Conservation (phyloP, 2,797 vertebrate genomes). For the Odontamblyopus lacepedii region DNA sequence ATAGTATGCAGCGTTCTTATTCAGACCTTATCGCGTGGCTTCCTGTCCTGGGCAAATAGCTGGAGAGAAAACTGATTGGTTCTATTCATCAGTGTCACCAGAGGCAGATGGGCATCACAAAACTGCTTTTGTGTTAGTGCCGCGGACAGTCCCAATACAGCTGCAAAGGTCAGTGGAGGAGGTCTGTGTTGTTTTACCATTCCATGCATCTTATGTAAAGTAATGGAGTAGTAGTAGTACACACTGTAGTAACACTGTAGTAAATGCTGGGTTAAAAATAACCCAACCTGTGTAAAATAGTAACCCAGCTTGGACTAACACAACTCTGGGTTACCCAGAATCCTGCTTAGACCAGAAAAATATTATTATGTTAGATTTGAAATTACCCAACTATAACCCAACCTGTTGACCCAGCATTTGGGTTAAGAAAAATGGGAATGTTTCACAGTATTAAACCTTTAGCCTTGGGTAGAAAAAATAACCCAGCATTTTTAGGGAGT, state of each 20-base stretch:
- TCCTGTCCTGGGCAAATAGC: conserved; percentile 30
- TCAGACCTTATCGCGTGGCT: conserved; percentile 16
- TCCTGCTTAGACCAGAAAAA: no score
- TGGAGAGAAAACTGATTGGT: conserved; percentile 51
- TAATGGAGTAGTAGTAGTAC: neutral
- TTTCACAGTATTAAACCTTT: no score
- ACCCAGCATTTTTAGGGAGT: no score
- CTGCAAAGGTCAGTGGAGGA: conserved; percentile 26
- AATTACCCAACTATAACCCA: no score
- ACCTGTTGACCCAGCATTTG: no score
- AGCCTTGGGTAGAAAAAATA: no score
- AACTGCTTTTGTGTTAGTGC: conserved; percentile 48
- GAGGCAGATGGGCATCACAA: conserved; percentile 49
- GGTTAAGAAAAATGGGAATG: no score
- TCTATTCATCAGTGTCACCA: conserved; percentile 73
- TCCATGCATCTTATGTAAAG: neutral
- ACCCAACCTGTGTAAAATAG: no score
- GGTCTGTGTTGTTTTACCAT: conserved; percentile 14
- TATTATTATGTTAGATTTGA: no score
- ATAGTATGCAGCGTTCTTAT: conserved; percentile 47
- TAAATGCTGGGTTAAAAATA: no score
- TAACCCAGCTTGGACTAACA: no score
- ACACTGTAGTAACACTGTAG: neutral
- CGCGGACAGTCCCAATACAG: conserved; percentile 28
- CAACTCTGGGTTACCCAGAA: no score